phyloP scores from a whole-genome alignment of 2,888 invertebrate genomes.

The Acanthosepion pharaonis region DNA sequence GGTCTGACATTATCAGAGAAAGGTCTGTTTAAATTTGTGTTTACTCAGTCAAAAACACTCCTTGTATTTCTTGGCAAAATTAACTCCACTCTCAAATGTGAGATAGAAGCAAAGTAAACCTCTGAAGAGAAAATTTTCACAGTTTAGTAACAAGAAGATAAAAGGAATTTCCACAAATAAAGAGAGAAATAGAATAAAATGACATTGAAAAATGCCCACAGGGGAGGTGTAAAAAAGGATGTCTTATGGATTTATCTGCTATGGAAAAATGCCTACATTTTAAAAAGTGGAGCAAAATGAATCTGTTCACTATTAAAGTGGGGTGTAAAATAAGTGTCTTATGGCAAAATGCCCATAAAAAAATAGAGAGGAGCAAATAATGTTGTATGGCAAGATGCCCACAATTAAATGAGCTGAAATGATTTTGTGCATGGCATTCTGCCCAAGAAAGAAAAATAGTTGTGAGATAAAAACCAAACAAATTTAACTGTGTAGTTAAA shows the following conservation, averaged over 20 bases:
- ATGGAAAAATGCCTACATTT: neutral
- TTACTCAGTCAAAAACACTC: neutral
- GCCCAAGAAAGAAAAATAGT: neutral
- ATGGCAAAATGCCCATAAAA: neutral
- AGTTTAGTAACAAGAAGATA: neutral
- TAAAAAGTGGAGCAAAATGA: neutral
- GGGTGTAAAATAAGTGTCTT: neutral
- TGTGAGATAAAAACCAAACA: too few species aligned
- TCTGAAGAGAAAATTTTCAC: neutral
- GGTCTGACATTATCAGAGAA: neutral
- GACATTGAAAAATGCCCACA: neutral
- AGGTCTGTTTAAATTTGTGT: neutral
- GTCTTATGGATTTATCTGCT: neutral
- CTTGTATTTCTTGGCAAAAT: neutral
- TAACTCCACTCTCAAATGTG: neutral
- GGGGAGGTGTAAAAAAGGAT: neutral
- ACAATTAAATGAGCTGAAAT: slow-evolving; percentile 33
- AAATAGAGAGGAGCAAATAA: neutral
- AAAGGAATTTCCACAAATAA: neutral
- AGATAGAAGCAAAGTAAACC: neutral
- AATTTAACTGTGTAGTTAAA: too few species aligned
- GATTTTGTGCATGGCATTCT: neutral
- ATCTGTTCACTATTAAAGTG: neutral
- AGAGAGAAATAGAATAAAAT: neutral
- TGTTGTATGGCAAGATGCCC: neutral